Conservation (phyloP, 2,888 invertebrate species). For the Chrysina gloriosa region DNA sequence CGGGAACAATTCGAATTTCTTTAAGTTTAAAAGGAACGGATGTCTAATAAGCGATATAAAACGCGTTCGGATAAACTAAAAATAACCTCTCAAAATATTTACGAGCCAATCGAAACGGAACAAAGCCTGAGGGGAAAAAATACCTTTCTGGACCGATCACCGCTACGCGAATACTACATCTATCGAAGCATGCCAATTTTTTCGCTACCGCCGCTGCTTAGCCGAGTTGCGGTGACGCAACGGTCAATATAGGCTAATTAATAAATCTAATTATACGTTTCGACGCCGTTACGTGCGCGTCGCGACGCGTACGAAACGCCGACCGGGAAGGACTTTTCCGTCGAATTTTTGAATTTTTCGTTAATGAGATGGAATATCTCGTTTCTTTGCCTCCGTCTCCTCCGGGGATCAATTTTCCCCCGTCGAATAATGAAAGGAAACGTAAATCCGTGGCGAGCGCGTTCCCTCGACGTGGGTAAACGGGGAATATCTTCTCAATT, state of each 20-base stretch:
- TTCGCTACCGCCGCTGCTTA: background rate
- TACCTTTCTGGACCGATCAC: slow-evolving; percentile 31
- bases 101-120: background rate
- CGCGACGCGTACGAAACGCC: too few species aligned
- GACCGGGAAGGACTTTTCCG: too few species aligned
- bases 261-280: slow-evolving; percentile 44
- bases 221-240: slow-evolving; percentile 39
- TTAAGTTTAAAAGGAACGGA: too few species aligned
- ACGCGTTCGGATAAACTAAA: too few species aligned
- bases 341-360: too few species aligned
- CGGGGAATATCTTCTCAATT: too few species aligned
- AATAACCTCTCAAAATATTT: too few species aligned
- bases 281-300: slow-evolving; percentile 15
- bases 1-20: slow-evolving; percentile 29
- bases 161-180: slow-evolving; percentile 39
- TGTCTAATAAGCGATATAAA: too few species aligned
- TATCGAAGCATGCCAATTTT: slow-evolving; percentile 34
- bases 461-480: too few species aligned
- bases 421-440: background rate
- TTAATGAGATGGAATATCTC: too few species aligned
- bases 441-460: background rate
- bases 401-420: background rate
- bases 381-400: background rate
- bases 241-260: slow-evolving; percentile 40
- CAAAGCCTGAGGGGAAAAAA: background rate